Conservation (phyloP, 2,797 vertebrate species). For the Staurois parvus region DNA sequence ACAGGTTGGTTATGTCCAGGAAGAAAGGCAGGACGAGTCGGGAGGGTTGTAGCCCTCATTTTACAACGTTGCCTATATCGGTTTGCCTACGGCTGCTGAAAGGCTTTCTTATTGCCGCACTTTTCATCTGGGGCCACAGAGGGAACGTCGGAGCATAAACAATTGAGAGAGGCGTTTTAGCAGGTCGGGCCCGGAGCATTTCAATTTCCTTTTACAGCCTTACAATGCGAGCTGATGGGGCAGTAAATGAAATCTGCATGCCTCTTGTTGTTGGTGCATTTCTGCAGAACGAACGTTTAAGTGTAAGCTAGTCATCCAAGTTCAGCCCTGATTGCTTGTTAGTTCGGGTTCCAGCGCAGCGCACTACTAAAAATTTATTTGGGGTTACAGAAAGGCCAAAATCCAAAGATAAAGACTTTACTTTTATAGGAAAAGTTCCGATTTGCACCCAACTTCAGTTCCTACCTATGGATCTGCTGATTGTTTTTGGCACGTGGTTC, state of each 20-base stretch:
- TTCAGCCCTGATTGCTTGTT: neutral
- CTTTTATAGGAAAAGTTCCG: neutral
- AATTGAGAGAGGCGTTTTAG: conserved; percentile 39
- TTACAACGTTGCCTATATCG: conserved; percentile 32
- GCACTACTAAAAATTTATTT: neutral
- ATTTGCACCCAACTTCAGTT: neutral
- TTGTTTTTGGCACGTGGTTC: neutral
- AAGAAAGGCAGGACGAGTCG: conserved; percentile 29
- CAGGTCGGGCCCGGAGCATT: conserved; percentile 45
- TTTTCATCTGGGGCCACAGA: conserved; percentile 28
- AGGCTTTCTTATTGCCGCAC: conserved; percentile 45
- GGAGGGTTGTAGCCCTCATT: conserved; percentile 37
- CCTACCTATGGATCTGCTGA: neutral
- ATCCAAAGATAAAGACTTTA: neutral
- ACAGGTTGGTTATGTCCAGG: conserved; percentile 39
- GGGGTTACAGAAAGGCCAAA: neutral
- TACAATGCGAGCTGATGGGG: conserved; percentile 44
- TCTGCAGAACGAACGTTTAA: conserved; percentile 28
- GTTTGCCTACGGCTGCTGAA: conserved; percentile 46
- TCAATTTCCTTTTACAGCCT: conserved; percentile 50
- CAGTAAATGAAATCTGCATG: conserved; percentile 43
- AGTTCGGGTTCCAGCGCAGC: neutral
- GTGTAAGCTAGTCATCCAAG: neutral
- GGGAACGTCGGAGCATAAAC: conserved; percentile 45
- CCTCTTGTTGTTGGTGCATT: conserved; percentile 28